Base-by-base conservation (phyloP, 2,797 vertebrate species). In the Pseudomugil tenellus region DNA sequence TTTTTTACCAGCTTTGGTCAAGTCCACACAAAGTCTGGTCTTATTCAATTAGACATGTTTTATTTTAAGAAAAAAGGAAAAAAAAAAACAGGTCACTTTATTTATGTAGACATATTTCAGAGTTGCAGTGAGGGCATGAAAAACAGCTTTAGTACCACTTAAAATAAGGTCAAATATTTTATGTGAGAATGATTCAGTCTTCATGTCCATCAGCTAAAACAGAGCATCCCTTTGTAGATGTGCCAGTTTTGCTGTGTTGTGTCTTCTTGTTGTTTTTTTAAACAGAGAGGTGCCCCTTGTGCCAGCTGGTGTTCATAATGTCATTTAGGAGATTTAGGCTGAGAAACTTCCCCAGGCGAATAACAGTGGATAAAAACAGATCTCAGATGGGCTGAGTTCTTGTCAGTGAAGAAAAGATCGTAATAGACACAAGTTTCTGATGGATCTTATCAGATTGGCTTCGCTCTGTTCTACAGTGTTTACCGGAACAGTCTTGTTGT, bases 311-410 rank as follows among this genome's bases (percentile, higher is more conserved):
- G 29, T 29, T 48, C 52, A 1, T 12, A 55, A 70, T 41, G 46
- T 21, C 6, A 57, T 63, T 9, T 57, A 26, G 21, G 16, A 26
- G 32, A 49, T 19, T 19, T 70, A 17, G 41, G 55, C 32, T n/a
- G 31, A 71, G n/a, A 68, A 43, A 58, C 46, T 51, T 54, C 48
- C 41, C 52, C 28, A 1, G 10, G 29, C 7, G 1, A 16, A 4
- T n/a, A n/a, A 16, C 8, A 58, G 9, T 9, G n/a, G 17, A 63
- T 0, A 17, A 63, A 60, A 63, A 60, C 49, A 67, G 41, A 67
- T 41, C 37, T 68, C 12, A 57, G 1, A 46, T 4, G 34, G 6
- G 28, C 43, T n/a, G 0, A 60, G 41, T 19, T 65, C 25, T 26
- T 21, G 4, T 6, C 48, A 25, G 7, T 32, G 60, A 26, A 34